phyloP scores from a whole-genome alignment of 1,140 invertebrate genomes.

The Aleiodes sp. region DNA sequence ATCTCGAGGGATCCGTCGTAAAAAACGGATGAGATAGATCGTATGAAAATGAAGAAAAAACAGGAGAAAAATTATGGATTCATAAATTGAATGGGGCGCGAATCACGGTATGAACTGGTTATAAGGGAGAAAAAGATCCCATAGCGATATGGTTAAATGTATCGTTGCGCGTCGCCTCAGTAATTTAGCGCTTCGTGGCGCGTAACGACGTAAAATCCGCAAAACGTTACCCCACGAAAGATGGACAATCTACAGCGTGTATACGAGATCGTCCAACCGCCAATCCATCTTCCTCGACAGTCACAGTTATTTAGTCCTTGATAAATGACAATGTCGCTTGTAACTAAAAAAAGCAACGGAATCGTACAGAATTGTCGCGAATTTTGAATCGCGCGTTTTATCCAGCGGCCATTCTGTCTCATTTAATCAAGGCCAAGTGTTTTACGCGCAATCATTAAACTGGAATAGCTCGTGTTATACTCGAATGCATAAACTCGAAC shows the following conservation, averaged over 20 bases:
- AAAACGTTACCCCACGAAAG: slow-evolving; percentile 19
- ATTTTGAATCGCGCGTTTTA: background rate
- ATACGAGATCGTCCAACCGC: background rate
- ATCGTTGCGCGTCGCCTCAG: slow-evolving; percentile 16
- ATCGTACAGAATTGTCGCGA: background rate
- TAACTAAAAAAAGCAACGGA: background rate
- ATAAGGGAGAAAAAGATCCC: background rate
- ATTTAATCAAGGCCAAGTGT: slow-evolving; percentile 65
- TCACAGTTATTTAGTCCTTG: slow-evolving; percentile 12
- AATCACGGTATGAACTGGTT: slow-evolving; percentile 5
- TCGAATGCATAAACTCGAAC: slow-evolving; percentile 64
- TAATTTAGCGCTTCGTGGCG: slow-evolving; percentile 26
- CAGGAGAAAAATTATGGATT: slow-evolving; percentile 7
- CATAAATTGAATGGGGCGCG: slow-evolving; percentile 28
- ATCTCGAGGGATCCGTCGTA: slow-evolving; percentile 1
- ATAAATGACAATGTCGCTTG: slow-evolving; percentile 6
- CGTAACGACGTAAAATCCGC: slow-evolving; percentile 18
- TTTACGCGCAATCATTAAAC: slow-evolving; percentile 65
- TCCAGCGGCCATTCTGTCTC: slow-evolving; percentile 36
- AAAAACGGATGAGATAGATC: slow-evolving; percentile 20
- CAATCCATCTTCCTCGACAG: slow-evolving; percentile 11
- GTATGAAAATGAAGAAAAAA: background rate
- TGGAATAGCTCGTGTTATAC: slow-evolving; percentile 62
- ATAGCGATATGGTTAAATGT: background rate
- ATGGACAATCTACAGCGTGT: slow-evolving; percentile 13